Base-by-base conservation (phyloP, 2,113 vertebrate species). In the Entelurus aequoreus region DNA sequence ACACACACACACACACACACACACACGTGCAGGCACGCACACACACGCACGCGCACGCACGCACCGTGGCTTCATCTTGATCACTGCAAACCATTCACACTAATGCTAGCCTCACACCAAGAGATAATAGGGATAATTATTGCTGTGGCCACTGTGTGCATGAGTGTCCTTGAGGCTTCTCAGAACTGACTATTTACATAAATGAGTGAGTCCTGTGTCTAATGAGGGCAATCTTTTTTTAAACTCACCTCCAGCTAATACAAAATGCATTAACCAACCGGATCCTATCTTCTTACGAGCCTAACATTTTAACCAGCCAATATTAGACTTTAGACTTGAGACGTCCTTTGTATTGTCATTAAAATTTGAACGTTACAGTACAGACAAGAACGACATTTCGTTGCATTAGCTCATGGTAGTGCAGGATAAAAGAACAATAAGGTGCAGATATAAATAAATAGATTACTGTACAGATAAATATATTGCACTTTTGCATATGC, bases 51-150 rank as follows among this genome's bases (percentile, higher is more conserved):
- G 11, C 5, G 5, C 28, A 51, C 8, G 6, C 53, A 54, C 28
- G 38, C 36, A 55, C 3, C 12, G 4, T 12, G 42, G 42, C 42
- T 46, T 53, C 21, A 28, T 35, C 11, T 36, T 6, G 8, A 56
- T 56, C 54, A 56, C 54, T 42, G 16, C 12, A 57, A 57, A 19
- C 40, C 16, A 57, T 57, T 57, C 38, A 57, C 55, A 57, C 44
- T 57, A 46, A 44, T 57, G 10, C 55, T 57, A 44, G 38, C 55
- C 40, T 16, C 40, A 21, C 54, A 9, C 54, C 54, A 56, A 40
- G 40, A 16, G 54, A 56, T 46, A 46, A 46, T 56, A 56, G 54
- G 37, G 37, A 56, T 57, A 44, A 42, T 57, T 19, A 57, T 11
- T 8, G 38, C 15, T 57, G 38, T 10, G 37, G 42, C 42, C 42